A percentile compares a stretch with the other conserved stretches of the same genome.
These are phyloP conservation scores for Aphidoletes aphidimyza DNA, from an alignment of 2,888 invertebrate genomes.

Conservation along the genomic window DNA sequence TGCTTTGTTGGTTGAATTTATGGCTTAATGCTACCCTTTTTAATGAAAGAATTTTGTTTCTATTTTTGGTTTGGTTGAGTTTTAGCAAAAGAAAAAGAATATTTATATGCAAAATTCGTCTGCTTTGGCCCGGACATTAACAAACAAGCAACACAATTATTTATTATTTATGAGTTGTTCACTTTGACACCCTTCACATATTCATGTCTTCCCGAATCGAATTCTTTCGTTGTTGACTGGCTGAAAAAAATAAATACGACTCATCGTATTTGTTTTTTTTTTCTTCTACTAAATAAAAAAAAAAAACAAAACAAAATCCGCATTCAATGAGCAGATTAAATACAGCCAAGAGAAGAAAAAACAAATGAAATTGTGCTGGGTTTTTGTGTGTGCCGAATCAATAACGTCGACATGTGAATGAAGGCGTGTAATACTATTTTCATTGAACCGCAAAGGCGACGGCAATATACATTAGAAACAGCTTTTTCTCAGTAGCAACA, in stretches of 20 bases:
- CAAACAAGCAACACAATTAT: background rate
- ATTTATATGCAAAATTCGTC: background rate
- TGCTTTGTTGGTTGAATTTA: no score
- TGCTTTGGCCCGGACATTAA: background rate
- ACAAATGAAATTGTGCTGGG: no score
- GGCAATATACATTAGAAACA: background rate
- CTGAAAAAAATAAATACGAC: background rate
- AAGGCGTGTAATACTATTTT: slow-evolving; percentile 1
- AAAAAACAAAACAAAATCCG: background rate
- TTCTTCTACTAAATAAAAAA: background rate
- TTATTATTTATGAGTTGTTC: slow-evolving; percentile 19
- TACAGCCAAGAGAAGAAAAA: no score
- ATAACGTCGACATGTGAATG: slow-evolving; percentile 5
- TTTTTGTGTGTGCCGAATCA: background rate
- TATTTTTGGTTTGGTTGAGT: no score
- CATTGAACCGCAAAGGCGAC: background rate
- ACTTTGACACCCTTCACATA: background rate
- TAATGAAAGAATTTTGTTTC: no score
- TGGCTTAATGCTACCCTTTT: no score
- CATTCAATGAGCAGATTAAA: no score
- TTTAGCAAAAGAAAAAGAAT: background rate
- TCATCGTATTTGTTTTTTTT: background rate
- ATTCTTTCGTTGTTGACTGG: background rate
- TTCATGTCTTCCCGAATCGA: background rate
- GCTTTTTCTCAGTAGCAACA: background rate